Percentiles rank a stretch among this genome's conserved stretches.
These are phyloP conservation scores for Phalacrocorax brasilianus DNA, from an alignment of 2,113 vertebrate species.

Conservation along the genomic window DNA sequence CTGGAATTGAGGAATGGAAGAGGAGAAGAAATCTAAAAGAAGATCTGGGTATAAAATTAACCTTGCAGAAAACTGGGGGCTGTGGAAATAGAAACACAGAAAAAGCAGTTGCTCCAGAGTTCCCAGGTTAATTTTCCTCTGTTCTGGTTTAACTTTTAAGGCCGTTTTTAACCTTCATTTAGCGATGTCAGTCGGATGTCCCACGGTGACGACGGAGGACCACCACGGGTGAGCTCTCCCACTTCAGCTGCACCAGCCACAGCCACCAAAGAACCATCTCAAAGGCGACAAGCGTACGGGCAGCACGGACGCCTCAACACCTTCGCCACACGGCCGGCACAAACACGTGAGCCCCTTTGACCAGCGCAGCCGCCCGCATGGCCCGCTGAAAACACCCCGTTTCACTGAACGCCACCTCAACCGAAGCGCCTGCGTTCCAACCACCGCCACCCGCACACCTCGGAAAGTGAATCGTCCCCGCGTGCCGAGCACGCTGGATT, in stretches of 20 bases:
- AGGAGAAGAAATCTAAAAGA: not conserved
- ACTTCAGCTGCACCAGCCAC: not conserved
- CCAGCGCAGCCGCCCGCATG: fast-evolving
- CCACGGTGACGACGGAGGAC: not conserved
- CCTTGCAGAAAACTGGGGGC: not conserved
- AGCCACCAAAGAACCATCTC: not conserved
- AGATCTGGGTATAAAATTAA: not conserved
- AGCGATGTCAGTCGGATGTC: not conserved
- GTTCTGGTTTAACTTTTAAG: not conserved
- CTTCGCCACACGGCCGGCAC: too few relatives aligned
- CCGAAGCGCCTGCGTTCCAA: fast-evolving
- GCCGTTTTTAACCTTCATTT: not conserved
- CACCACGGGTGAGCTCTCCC: not conserved
- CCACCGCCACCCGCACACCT: fast-evolving
- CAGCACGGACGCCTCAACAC: fast-evolving
- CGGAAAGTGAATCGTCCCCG: not conserved
- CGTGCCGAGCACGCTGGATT: fast-evolving
- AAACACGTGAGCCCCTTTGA: fast-evolving
- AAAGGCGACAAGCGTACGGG: fast-evolving
- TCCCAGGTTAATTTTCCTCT: not conserved
- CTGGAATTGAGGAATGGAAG: not conserved
- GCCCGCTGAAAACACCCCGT: not conserved
- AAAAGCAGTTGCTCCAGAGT: not conserved
- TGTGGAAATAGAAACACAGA: not conserved
- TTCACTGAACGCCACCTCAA: not conserved